Evolutionary conservation across 1,140 invertebrate genomes (phyloP).

Genomic region (Cyclina sinensis): DNA sequence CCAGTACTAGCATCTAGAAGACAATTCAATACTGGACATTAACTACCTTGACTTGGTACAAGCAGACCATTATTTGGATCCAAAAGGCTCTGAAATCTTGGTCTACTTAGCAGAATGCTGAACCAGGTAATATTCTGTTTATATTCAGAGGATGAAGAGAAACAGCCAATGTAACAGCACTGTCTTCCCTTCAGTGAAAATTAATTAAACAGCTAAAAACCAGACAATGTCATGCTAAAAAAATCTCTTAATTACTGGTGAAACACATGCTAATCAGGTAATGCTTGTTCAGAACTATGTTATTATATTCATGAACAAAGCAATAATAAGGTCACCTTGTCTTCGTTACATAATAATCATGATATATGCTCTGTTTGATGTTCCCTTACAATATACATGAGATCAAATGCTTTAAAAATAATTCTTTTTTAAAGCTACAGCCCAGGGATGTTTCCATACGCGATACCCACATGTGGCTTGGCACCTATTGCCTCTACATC

Average conservation of each 20-base stretch:
- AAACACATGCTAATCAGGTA: not conserved
- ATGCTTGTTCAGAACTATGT: not conserved
- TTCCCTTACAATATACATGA: not conserved
- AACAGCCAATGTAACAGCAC: too few relatives aligned
- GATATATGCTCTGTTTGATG: not conserved
- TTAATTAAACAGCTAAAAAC: too few relatives aligned
- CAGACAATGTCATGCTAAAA: conserved; percentile 23
- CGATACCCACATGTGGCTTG: conserved; percentile 32
- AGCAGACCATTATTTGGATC: too few relatives aligned
- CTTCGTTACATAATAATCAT: conserved; percentile 40
- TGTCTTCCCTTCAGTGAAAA: too few relatives aligned
- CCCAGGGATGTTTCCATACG: not conserved
- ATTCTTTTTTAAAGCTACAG: conserved; percentile 20
- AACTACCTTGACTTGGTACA: too few relatives aligned
- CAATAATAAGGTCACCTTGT: not conserved
- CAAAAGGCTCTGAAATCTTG: too few relatives aligned
- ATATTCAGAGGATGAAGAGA: too few relatives aligned
- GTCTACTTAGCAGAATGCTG: too few relatives aligned
- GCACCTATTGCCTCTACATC: not conserved
- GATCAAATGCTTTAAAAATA: conserved; percentile 21
- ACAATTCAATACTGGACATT: too few relatives aligned
- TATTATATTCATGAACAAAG: conserved; percentile 11
- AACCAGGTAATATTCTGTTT: too few relatives aligned
- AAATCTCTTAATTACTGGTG: not conserved
- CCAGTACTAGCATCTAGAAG: too few relatives aligned